Conservation (phyloP, 2,797 vertebrate species). For the Yasuhikotakia modesta region DNA sequence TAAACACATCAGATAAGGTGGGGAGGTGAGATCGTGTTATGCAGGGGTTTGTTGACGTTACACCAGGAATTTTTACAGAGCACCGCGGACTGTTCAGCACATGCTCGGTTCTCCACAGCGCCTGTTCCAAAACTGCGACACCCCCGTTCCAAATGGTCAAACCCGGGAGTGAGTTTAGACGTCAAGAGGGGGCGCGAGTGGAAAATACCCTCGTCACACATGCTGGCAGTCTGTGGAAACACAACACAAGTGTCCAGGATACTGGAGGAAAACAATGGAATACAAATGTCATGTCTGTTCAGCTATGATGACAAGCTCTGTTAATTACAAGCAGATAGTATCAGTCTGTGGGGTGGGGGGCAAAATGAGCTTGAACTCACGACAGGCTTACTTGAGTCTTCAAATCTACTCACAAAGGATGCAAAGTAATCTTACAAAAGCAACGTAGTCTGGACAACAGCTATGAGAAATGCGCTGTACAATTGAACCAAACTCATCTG, state of each 20-base stretch:
- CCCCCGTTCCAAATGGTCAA: slow-evolving; percentile 7
- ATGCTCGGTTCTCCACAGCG: slow-evolving; percentile 29
- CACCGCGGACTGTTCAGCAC: slow-evolving; percentile 30
- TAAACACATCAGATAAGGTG: slow-evolving; percentile 50
- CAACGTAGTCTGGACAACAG: too few relatives aligned
- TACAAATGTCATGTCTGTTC: slow-evolving; percentile 68
- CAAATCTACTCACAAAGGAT: too few relatives aligned
- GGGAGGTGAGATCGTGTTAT: slow-evolving; percentile 45
- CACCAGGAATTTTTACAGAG: slow-evolving; percentile 42
- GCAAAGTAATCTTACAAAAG: too few relatives aligned
- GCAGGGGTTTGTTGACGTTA: slow-evolving; percentile 51
- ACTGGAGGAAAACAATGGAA: slow-evolving; percentile 58
- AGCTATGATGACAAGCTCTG: slow-evolving; percentile 80
- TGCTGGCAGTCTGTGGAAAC: slow-evolving; percentile 67
- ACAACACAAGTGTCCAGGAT: slow-evolving; percentile 60
- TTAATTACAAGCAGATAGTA: slow-evolving; percentile 89
- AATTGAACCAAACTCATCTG: too few relatives aligned
- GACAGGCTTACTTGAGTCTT: slow-evolving; percentile 71
- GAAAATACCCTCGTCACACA: slow-evolving; percentile 64
- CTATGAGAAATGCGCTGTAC: too few relatives aligned
- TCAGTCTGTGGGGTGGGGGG: slow-evolving; percentile 70
- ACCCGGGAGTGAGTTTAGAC: slow-evolving; percentile 9
- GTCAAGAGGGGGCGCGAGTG: slow-evolving; percentile 22
- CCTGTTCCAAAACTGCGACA: slow-evolving; percentile 39
- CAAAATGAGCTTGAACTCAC: slow-evolving; percentile 77